phyloP scores from a whole-genome alignment of 2,113 vertebrate genomes.

The Oncorhynchus mykiss region DNA sequence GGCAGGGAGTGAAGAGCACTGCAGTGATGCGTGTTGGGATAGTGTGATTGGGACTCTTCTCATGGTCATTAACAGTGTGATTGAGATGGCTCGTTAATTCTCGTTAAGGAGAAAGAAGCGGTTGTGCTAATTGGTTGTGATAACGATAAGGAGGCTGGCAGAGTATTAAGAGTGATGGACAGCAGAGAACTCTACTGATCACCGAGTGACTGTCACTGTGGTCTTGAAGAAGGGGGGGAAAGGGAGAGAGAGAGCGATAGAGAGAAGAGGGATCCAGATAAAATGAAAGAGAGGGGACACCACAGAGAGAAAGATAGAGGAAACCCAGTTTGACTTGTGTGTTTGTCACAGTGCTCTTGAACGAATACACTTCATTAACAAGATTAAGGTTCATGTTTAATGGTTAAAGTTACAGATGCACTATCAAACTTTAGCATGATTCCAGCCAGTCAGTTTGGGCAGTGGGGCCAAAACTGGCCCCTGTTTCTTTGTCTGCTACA shows the following conservation, averaged over 20 bases:
- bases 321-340: not conserved
- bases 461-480: too few species aligned
- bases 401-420: too few species aligned
- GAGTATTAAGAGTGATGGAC: conserved; percentile 25
- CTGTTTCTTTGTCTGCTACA: too few species aligned
- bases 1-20: too few species aligned
- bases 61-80: conserved; percentile 36
- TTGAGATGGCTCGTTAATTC: conserved; percentile 31
- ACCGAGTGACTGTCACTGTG: not conserved
- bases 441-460: too few species aligned
- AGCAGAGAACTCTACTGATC: not conserved
- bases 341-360: not conserved
- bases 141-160: conserved; percentile 31
- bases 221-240: not conserved
- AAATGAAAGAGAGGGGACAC: not conserved
- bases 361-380: not conserved
- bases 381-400: not conserved
- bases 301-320: not conserved
- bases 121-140: conserved; percentile 32
- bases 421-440: too few species aligned
- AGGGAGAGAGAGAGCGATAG: not conserved
- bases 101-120: conserved; percentile 39
- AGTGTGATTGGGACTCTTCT: not conserved
- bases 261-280: not conserved
- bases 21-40: too few species aligned